phyloP scores from a whole-genome alignment of 2,888 invertebrate genomes.

The Nymphalis c-album region DNA sequence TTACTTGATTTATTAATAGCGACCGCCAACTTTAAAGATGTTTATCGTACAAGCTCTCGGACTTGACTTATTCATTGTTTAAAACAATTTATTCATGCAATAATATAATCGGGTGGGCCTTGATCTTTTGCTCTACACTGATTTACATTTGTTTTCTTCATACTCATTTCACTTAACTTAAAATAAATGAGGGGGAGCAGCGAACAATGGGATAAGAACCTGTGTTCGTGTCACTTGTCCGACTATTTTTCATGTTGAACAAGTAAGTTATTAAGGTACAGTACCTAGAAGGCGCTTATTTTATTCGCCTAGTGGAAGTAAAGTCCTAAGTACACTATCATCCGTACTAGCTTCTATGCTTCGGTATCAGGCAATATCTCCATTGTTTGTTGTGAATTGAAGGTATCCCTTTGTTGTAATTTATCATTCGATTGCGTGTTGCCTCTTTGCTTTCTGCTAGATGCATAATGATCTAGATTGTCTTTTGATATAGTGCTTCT shows the following conservation, averaged over 20 bases:
- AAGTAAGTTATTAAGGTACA: constrained; percentile 51
- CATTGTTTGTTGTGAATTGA: constrained; percentile 17
- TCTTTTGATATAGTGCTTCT: constrained; percentile 49
- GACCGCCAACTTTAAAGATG: constrained; percentile 40
- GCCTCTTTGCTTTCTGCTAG: constrained; percentile 42
- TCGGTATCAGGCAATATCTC: constrained; percentile 12
- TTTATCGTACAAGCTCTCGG: constrained; percentile 41
- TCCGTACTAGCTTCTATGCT: constrained; percentile 15
- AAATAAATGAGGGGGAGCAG: constrained; percentile 42
- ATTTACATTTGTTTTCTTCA: constrained; percentile 52
- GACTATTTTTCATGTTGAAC: constrained; percentile 52
- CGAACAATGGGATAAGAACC: constrained; percentile 56
- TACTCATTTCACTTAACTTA: constrained; percentile 41
- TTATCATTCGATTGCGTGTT: constrained; percentile 41
- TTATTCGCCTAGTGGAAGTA: constrained; percentile 35
- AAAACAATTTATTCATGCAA: constrained; percentile 48
- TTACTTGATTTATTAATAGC: constrained; percentile 43
- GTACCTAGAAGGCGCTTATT: constrained; percentile 46
- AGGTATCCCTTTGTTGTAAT: constrained; percentile 37
- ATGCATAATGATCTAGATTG: constrained; percentile 50
- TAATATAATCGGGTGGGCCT: constrained; percentile 47
- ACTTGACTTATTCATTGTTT: constrained; percentile 48
- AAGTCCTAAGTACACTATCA: constrained; percentile 13
- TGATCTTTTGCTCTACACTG: constrained; percentile 48
- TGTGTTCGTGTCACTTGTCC: constrained; percentile 52